These are phyloP conservation scores for Lagorchestes hirsutus DNA, from an alignment of 2,797 vertebrate genomes.

Conservation along the genomic window DNA sequence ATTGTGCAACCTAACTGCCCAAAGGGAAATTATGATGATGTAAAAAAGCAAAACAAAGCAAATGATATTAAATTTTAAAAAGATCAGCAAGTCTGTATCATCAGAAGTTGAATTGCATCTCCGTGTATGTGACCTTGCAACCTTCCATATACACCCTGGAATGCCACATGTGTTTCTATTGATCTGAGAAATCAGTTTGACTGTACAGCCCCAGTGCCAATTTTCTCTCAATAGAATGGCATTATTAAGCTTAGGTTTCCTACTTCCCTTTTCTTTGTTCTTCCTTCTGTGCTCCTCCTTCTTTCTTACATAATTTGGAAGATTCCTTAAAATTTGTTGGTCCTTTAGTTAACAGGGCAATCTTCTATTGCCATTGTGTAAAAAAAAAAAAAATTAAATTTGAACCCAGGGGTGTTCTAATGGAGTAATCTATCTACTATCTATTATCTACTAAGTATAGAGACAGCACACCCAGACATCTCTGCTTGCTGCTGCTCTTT, in stretches of 20 bases:
- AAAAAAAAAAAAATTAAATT: background rate
- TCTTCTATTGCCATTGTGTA: background rate
- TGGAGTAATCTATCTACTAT: background rate
- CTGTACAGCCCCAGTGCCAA: background rate
- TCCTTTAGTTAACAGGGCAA: background rate
- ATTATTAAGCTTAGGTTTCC: background rate
- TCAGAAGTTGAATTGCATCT: background rate
- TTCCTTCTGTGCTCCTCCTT: background rate
- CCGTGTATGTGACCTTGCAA: background rate
- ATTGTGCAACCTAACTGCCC: too few species aligned
- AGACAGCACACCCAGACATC: background rate
- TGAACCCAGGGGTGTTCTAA: background rate
- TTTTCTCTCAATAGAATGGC: background rate
- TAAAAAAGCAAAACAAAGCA: too few species aligned
- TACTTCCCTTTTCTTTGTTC: background rate
- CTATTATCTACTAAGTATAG: background rate
- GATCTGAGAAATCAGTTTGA: background rate
- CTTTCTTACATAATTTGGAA: background rate
- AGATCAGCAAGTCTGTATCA: too few species aligned
- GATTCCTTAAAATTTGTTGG: background rate
- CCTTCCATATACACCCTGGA: background rate
- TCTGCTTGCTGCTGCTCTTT: background rate
- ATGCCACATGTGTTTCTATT: background rate
- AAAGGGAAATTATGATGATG: too few species aligned
- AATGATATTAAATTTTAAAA: too few species aligned